Conservation (phyloP, 1,140 invertebrate species). For the Lepidurus arcticus region DNA sequence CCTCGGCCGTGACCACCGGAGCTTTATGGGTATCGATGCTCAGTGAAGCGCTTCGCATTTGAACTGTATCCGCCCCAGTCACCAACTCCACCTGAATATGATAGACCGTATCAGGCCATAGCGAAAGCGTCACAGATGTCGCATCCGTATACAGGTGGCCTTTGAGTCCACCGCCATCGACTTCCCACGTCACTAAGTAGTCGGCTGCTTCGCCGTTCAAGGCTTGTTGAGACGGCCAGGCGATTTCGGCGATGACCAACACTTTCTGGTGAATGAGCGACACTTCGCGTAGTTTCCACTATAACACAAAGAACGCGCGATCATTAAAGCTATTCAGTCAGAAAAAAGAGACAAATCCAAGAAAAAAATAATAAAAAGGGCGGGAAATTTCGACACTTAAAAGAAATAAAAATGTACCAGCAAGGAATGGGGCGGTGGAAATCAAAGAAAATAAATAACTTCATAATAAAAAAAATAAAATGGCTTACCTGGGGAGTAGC, state of each 20-base stretch:
- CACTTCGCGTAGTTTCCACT: constrained; percentile 57
- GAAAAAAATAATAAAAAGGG: not conserved
- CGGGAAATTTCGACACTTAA: not conserved
- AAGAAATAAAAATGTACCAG: not conserved
- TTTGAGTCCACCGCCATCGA: constrained; percentile 71
- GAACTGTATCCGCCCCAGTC: constrained; percentile 36
- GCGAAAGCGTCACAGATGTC: constrained; percentile 64
- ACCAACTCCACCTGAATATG: constrained; percentile 61
- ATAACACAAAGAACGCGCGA: constrained; percentile 16
- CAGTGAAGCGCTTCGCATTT: constrained; percentile 36
- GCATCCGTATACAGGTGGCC: constrained; percentile 75
- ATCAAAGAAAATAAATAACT: not conserved
- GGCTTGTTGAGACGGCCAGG: constrained; percentile 48
- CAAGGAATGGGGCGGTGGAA: not conserved
- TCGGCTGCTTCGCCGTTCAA: constrained; percentile 42
- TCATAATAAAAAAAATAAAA: not conserved
- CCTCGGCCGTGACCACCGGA: constrained; percentile 24
- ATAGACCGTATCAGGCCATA: constrained; percentile 73
- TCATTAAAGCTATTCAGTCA: not conserved
- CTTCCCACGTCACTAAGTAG: constrained; percentile 75
- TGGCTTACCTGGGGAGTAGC: not conserved
- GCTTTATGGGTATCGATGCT: constrained; percentile 38
- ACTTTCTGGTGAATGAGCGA: constrained; percentile 61
- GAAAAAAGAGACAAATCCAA: not conserved
- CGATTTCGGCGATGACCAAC: constrained; percentile 65